A percentile compares a stretch with the other conserved stretches of the same genome.
These are phyloP conservation scores for Helicoverpa zea DNA, from an alignment of 1,140 invertebrate genomes.

Conservation along the genomic window DNA sequence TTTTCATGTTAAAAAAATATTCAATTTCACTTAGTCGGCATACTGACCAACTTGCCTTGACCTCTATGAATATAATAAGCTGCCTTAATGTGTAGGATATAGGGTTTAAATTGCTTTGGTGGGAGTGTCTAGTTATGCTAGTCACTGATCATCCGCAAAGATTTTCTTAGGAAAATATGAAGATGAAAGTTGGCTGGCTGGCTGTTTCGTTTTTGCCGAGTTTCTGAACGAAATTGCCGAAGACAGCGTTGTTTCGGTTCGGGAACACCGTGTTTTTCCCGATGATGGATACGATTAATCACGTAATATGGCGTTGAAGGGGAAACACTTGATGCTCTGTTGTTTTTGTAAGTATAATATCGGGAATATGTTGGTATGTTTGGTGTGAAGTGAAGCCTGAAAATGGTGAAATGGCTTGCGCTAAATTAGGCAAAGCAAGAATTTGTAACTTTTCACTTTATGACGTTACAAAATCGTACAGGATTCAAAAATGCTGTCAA, in stretches of 20 bases:
- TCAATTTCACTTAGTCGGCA: conserved; percentile 62
- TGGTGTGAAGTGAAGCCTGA: background rate
- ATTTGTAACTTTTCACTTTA: too few relatives aligned
- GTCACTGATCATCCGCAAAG: conserved; percentile 58
- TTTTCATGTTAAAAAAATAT: conserved; percentile 57
- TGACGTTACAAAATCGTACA: too few relatives aligned
- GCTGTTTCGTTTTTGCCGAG: conserved; percentile 64
- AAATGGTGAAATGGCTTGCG: background rate
- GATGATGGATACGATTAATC: conserved; percentile 58
- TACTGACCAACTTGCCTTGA: conserved; percentile 35
- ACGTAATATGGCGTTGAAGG: conserved; percentile 48
- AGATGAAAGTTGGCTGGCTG: conserved; percentile 62
- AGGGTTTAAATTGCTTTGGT: background rate
- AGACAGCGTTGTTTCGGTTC: conserved; percentile 53
- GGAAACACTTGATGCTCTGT: conserved; percentile 37
- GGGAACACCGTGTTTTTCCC: conserved; percentile 47
- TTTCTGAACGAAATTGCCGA: conserved; percentile 55
- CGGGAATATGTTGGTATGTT: background rate
- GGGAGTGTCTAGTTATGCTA: conserved; percentile 8
- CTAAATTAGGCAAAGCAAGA: too few relatives aligned
- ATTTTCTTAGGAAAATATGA: conserved; percentile 61
- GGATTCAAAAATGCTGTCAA: too few relatives aligned
- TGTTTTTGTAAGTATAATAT: conserved; percentile 34
- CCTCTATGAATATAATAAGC: background rate
- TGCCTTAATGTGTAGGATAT: background rate